Evolutionary conservation across 2,113 vertebrate species (phyloP).

Genomic region (Romanogobio albipinnatus): DNA sequence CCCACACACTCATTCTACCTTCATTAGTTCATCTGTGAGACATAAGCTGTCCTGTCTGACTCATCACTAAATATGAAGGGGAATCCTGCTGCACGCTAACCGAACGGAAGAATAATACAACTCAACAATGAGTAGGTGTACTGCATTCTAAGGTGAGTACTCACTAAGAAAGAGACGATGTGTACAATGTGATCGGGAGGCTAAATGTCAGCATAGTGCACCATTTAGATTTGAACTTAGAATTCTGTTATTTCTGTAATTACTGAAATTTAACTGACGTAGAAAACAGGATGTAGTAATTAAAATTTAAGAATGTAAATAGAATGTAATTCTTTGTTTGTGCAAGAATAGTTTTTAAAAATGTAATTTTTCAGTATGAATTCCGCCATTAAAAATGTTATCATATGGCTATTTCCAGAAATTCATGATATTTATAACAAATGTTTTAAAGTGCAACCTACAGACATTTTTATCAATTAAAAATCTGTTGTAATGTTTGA

Average conservation of each 20-base stretch:
- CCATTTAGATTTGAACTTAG: not conserved
- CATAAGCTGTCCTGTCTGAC: constrained; percentile 58
- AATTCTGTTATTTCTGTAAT: not conserved
- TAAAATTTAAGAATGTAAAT: not conserved
- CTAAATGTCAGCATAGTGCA: not conserved
- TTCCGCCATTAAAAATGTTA: not conserved
- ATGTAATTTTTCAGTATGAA: not conserved
- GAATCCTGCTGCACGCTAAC: constrained; percentile 64
- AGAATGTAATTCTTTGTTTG: not conserved
- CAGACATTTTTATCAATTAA: not conserved
- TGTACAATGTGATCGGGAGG: not conserved
- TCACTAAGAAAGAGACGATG: not conserved
- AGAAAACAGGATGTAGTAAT: not conserved
- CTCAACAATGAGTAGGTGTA: not conserved
- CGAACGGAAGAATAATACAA: not conserved
- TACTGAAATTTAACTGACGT: not conserved
- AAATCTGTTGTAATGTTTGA: not conserved
- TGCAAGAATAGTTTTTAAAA: not conserved
- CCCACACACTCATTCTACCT: not conserved
- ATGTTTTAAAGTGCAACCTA: not conserved
- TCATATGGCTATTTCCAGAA: not conserved
- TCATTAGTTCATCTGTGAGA: constrained; percentile 17
- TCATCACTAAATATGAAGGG: constrained; percentile 66
- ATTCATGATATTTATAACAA: not conserved
- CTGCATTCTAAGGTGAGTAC: not conserved